These are phyloP conservation scores for Lacerta bilineata DNA, from an alignment of 2,797 vertebrate species.

Conservation along the genomic window DNA sequence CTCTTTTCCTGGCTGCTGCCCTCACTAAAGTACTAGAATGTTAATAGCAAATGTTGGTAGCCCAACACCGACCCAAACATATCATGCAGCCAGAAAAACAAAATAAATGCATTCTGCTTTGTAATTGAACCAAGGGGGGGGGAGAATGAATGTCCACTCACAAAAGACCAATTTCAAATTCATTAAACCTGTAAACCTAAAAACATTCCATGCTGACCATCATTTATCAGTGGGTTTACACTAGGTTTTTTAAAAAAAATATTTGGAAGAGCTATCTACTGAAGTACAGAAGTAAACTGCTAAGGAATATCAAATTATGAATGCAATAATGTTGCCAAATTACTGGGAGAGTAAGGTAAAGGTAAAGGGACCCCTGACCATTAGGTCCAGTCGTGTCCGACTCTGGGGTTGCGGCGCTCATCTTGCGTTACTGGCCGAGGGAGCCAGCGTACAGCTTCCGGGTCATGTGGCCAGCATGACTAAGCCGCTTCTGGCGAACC, in stretches of 20 bases:
- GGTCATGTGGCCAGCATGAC: no score
- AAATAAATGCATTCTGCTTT: not conserved
- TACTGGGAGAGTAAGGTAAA: slow-evolving; percentile 24
- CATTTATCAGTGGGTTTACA: not conserved
- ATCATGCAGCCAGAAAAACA: not conserved
- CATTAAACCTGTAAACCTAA: not conserved
- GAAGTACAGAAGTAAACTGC: not conserved
- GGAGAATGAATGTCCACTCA: not conserved
- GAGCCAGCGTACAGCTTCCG: no score
- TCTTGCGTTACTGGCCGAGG: no score
- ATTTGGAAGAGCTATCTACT: not conserved
- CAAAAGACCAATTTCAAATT: not conserved
- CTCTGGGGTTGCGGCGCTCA: no score
- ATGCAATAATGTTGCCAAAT: slow-evolving; percentile 20
- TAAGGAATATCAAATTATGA: slow-evolving; percentile 50
- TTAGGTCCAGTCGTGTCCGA: no score
- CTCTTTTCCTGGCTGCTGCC: not conserved
- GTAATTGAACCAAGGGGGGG: not conserved
- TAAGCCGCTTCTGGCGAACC: no score
- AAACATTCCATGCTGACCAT: not conserved
- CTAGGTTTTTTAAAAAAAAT: not conserved
- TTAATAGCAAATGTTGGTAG: not conserved
- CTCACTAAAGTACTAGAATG: not conserved
- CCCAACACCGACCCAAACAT: not conserved
- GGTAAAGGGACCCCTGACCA: no score